Evolutionary conservation across 2,797 vertebrate genomes (phyloP), one percentile per base, ranked within the genome.

Genomic region (Chrosomus eos): DNA sequence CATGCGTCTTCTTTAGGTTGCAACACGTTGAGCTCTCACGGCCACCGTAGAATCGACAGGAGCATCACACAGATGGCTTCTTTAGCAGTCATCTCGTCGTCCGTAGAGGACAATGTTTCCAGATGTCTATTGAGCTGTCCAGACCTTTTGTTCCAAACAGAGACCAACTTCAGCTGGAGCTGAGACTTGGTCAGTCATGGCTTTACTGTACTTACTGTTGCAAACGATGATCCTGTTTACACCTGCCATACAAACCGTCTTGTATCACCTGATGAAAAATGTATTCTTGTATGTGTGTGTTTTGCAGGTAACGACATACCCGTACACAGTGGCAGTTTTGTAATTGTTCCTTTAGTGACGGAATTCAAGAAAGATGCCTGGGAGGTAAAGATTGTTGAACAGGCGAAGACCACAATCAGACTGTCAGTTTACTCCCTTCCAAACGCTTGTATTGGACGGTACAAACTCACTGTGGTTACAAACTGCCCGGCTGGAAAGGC

Each of bases 21-120:
- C n/a, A n/a, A n/a, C n/a, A n/a, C n/a, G n/a, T n/a, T n/a, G n/a
- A n/a, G n/a, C n/a, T n/a, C n/a, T n/a, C n/a, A n/a, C n/a, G n/a
- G n/a, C n/a, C n/a, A n/a, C n/a, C n/a, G n/a, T n/a, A n/a, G n/a
- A n/a, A 95, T 82, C 95, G 95, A 5, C 89, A 19, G 2, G 90
- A 93, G 64, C 97, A 98, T 86, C 96, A 95, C 92, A 97, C 96
- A 0, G 77, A 97, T 3, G 91, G 92, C 62, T 98, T 93, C 80
- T 95, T 95, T 36, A 94, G 92, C 0, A 88, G 97, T 0, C 81
- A 95, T 40, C 92, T 96, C 16, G 94, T 98, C 7, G 75, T 98
- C 58, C 96, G 97, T 21, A 94, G 97, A 2, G 97, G 97, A 16
- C 96, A 97, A 88, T 93, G 85, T 1, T 97, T 98, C 86, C 87